Evolutionary conservation across 2,888 invertebrate genomes (phyloP).

Genomic region (Athalia rosae): DNA sequence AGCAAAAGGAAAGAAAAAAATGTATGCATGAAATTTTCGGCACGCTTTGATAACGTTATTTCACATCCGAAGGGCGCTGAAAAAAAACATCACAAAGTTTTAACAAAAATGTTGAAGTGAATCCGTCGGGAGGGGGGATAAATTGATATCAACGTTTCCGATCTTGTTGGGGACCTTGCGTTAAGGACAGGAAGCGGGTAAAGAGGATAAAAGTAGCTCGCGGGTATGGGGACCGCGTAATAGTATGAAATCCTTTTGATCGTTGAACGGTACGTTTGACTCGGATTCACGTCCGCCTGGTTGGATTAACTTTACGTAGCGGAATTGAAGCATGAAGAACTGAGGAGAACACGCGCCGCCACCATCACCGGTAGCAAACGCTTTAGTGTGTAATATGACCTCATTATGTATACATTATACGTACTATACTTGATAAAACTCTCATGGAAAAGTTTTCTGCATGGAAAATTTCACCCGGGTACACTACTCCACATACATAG

Average conservation of each 20-base stretch:
- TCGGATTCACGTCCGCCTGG: conserved; percentile 32
- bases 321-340: conserved; percentile 21
- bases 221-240: conserved; percentile 13
- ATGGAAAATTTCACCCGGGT: too few species aligned
- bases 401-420: too few species aligned
- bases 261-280: conserved; percentile 41
- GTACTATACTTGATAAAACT: too few species aligned
- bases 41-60: too few species aligned
- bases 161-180: not conserved
- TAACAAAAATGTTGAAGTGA: not conserved
- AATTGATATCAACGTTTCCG: too few species aligned
- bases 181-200: not conserved
- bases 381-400: too few species aligned
- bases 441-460: not conserved
- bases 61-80: too few species aligned
- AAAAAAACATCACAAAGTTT: too few species aligned
- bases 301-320: conserved; percentile 37
- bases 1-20: not conserved
- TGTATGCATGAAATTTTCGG: not conserved
- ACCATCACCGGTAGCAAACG: too few species aligned
- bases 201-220: conserved; percentile 30
- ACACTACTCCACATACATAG: too few species aligned
- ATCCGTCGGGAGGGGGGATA: not conserved
- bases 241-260: conserved; percentile 41
- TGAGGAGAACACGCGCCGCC: not conserved